phyloP scores from a whole-genome alignment of 2,888 invertebrate species.

The Chrysolina americana region DNA sequence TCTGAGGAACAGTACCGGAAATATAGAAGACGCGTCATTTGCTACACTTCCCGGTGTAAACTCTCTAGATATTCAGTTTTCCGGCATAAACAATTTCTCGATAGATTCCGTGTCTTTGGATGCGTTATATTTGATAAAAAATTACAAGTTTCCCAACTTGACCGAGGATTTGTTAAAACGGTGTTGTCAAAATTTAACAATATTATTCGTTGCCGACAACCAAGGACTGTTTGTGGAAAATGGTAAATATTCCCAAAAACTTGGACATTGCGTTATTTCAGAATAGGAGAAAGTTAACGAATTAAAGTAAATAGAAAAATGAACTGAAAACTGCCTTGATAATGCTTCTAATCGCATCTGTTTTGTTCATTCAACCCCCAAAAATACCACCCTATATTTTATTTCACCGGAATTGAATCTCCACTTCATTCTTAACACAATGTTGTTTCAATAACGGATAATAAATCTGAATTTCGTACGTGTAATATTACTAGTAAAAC shows the following conservation, averaged over 20 bases:
- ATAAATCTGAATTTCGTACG: too few relatives aligned
- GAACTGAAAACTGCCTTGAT: too few relatives aligned
- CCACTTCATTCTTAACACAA: too few relatives aligned
- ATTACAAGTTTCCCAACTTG: conserved; percentile 38
- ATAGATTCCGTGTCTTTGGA: conserved; percentile 15
- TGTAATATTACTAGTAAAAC: too few relatives aligned
- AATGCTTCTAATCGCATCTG: too few relatives aligned
- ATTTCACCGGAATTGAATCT: too few relatives aligned
- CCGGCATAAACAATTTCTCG: conserved; percentile 33
- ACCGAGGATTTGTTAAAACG: conserved; percentile 29
- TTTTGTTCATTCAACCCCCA: too few relatives aligned
- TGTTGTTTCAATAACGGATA: too few relatives aligned
- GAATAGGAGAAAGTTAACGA: too few relatives aligned
- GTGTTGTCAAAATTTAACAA: conserved; percentile 31
- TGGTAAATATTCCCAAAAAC: conserved; percentile 23
- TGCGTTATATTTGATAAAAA: conserved; percentile 38
- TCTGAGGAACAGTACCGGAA: conserved; percentile 36
- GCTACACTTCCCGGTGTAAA: conserved; percentile 22
- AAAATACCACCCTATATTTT: too few relatives aligned
- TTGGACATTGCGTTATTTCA: too few relatives aligned
- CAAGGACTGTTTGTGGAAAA: conserved; percentile 26
- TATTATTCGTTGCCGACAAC: conserved; percentile 34
- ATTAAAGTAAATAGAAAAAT: too few relatives aligned
- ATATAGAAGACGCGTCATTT: conserved; percentile 32
- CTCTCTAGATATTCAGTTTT: conserved; percentile 42